phyloP scores from a whole-genome alignment of 2,888 invertebrate genomes.

The Myathropa florea region DNA sequence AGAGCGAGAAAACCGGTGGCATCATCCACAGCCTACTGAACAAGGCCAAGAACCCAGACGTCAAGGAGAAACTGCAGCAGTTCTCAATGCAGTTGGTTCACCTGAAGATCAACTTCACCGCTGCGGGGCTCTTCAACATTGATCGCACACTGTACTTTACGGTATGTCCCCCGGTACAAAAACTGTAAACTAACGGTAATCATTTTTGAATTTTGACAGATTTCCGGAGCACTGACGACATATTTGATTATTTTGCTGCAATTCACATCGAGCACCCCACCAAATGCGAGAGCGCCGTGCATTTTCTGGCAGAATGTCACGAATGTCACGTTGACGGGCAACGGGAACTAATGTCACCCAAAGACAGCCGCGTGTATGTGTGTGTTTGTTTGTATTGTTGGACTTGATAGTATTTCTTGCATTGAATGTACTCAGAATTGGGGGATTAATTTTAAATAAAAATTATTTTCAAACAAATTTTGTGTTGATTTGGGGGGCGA shows the following conservation, averaged over 20 bases:
- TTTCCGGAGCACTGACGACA: slow-evolving; percentile 80
- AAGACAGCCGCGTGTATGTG: not conserved
- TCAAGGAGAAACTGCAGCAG: slow-evolving; percentile 78
- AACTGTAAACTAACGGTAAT: not conserved
- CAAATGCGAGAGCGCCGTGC: slow-evolving; percentile 28
- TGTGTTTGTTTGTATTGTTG: not conserved
- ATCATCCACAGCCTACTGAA: slow-evolving; percentile 78
- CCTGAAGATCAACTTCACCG: slow-evolving; percentile 80
- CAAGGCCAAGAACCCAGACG: slow-evolving; percentile 76
- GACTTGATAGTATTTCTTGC: slow-evolving; percentile 36
- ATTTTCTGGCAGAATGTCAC: slow-evolving; percentile 21
- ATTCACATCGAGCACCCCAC: slow-evolving; percentile 76
- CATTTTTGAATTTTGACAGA: slow-evolving; percentile 73
- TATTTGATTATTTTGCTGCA: slow-evolving; percentile 80
- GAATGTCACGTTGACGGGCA: not conserved
- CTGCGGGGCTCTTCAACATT: slow-evolving; percentile 80
- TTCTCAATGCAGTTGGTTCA: slow-evolving; percentile 80
- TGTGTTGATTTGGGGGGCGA: not conserved
- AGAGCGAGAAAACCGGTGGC: slow-evolving; percentile 79
- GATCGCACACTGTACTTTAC: slow-evolving; percentile 80
- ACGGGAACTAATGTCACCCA: not conserved
- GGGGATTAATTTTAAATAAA: not conserved
- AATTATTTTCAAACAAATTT: not conserved
- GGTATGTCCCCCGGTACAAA: slow-evolving; percentile 72
- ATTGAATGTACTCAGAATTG: slow-evolving; percentile 11